A percentile compares a stretch with the other conserved stretches of the same genome.
These are phyloP conservation scores for Rhizoglyphus robini DNA, from an alignment of 1,140 invertebrate genomes.

Conservation along the genomic window DNA sequence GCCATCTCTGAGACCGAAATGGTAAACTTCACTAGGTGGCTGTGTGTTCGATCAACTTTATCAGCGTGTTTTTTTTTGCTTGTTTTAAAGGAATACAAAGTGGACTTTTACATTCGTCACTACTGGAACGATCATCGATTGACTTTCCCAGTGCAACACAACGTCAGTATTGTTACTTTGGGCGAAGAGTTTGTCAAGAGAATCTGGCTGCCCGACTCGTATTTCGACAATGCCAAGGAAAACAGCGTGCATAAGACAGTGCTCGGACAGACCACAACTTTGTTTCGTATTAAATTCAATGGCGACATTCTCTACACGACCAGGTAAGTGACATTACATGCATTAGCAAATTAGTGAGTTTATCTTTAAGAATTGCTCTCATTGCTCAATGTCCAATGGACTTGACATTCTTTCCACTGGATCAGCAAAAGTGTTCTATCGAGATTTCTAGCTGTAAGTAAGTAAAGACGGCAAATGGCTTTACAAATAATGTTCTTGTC, in stretches of 20 bases:
- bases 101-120: conserved; percentile 9
- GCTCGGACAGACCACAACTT: background rate
- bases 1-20: conserved; percentile 22
- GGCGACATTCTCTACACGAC: conserved; percentile 1
- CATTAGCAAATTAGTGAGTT: too few relatives aligned
- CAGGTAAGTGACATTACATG: too few relatives aligned
- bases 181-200: background rate
- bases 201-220: background rate
- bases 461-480: too few relatives aligned
- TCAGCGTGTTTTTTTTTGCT: background rate
- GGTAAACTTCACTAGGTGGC: background rate
- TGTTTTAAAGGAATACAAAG: conserved; percentile 10
- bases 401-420: background rate
- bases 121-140: too few relatives aligned
- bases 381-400: conserved; percentile 1
- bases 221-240: background rate
- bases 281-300: background rate
- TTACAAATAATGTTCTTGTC: background rate
- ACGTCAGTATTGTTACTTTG: background rate
- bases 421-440: background rate
- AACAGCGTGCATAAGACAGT: background rate
- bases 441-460: background rate
- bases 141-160: background rate
- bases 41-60: background rate
- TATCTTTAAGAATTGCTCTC: too few relatives aligned